Percentiles rank a stretch among this genome's conserved stretches.
phyloP scores from a whole-genome alignment of 92 coral and sea anemone species.

The Hydrozoanthus gracilis region DNA sequence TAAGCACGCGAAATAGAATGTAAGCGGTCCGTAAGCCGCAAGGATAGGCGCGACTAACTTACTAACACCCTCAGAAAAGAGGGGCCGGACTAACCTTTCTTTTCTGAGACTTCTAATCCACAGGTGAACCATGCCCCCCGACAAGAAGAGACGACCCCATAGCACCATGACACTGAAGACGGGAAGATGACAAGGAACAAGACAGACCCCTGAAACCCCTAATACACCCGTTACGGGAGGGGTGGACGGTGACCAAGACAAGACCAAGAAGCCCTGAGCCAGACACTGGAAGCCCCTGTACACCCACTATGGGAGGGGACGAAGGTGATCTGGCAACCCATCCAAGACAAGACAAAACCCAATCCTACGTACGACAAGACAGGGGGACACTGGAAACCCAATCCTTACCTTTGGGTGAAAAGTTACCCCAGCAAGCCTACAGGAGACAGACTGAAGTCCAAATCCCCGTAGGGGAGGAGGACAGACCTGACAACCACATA shows the following conservation, averaged over 20 bases:
- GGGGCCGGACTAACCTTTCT: not conserved
- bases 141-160: not conserved
- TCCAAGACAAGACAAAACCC: not conserved
- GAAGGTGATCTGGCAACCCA: not conserved
- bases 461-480: slow-evolving; percentile 1
- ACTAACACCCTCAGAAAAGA: not conserved
- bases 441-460: not conserved
- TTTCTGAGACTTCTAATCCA: not conserved
- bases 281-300: slow-evolving; percentile 16
- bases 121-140: slow-evolving; percentile 1
- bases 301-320: slow-evolving; percentile 20
- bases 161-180: not conserved
- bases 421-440: not conserved
- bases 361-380: not conserved
- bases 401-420: not conserved
- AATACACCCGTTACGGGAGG: slow-evolving; percentile 7
- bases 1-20: not conserved
- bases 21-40: not conserved
- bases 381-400: not conserved
- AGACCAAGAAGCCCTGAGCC: not conserved
- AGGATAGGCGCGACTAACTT: not conserved
- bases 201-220: not conserved
- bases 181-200: not conserved
- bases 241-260: not conserved
- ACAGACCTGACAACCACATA: not conserved